Base-by-base conservation (phyloP, 2,888 invertebrate genomes). In the Cheilosia scutellata region DNA sequence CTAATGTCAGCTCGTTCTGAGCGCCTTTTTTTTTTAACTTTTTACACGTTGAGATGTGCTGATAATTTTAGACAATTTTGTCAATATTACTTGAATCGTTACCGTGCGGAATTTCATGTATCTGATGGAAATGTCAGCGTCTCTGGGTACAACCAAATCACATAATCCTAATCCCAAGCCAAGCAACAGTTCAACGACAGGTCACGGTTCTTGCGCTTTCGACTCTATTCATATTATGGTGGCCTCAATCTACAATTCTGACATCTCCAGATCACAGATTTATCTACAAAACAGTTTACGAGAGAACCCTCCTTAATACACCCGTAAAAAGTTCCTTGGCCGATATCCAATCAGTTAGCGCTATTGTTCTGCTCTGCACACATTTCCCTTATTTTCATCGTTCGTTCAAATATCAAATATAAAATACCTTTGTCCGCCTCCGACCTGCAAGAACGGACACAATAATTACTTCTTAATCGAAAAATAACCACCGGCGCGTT, bases 391-490 rank as follows among this genome's bases (percentile, higher is more conserved):
- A 16, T 16, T 16, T 42, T 51, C 37, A n/a, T 55, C 42, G 44
- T 55, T 29, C 25, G 20, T 42, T 42, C 29, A 31, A 44, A 57
- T 53, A 80, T 62, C 29, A 80, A 66, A 80, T 42, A 82, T 57
- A 68, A 80, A 53, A 82, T 57, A 63, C 51, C 68, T 51, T 49
- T 44, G 5, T 33, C 57, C 72, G 55, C 62, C 83, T 44, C 47
- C 42, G 71, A 79, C 55, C 58, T 65, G 53, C 44, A 74, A 65
- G 65, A 80, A 76, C 77, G 72, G 86, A 72, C 80, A 77, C 86
- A 77, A 82, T 86, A 86, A 86, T 86, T 86, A 86, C 86, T 76
- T 82, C 76, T 86, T 86, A 86, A 86, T 86, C 86, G 86, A 86
- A 82, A 86, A 82, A 76, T 86, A 82, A 86, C 80, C 72, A 77